Evolutionary conservation across 1,140 invertebrate species (phyloP).

Genomic region (Drosophila micromelanica): DNA sequence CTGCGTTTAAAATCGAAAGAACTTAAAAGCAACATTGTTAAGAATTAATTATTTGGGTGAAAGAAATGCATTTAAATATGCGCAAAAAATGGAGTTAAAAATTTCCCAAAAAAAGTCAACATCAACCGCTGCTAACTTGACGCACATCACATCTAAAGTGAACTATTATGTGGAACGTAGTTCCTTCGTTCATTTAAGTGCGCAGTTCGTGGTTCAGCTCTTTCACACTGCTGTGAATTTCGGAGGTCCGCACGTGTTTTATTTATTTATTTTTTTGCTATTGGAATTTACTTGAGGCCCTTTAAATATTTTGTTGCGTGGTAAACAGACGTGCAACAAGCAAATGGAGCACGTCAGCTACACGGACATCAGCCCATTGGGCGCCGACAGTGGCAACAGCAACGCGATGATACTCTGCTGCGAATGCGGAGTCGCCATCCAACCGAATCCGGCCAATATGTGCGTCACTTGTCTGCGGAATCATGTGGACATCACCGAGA

Average conservation of each 20-base stretch:
- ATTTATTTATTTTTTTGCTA: constrained; percentile 27
- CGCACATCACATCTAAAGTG: too few species aligned
- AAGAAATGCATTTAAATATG: too few species aligned
- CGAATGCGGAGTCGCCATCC: constrained; percentile 92
- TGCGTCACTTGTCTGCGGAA: constrained; percentile 96
- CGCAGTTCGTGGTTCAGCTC: too few species aligned
- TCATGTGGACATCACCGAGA: constrained; percentile 97
- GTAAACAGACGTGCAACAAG: background rate
- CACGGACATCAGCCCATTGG: constrained; percentile 45
- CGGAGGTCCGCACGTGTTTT: constrained; percentile 55
- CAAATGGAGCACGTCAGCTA: constrained; percentile 57
- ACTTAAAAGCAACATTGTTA: too few species aligned
- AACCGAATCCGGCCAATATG: constrained; percentile 98
- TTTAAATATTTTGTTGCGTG: constrained; percentile 20
- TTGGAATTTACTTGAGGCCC: constrained; percentile 17
- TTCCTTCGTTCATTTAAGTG: too few species aligned
- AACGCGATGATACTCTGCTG: constrained; percentile 87
- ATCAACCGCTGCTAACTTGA: too few species aligned
- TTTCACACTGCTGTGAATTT: constrained; percentile 29
- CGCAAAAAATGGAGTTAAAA: too few species aligned
- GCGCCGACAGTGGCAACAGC: constrained; percentile 15
- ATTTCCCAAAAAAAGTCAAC: too few species aligned
- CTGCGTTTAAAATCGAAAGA: too few species aligned
- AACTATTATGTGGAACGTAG: too few species aligned
- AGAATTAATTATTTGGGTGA: too few species aligned